Conservation (phyloP, 2,888 invertebrate genomes). For the Platycheirus rosarum region DNA sequence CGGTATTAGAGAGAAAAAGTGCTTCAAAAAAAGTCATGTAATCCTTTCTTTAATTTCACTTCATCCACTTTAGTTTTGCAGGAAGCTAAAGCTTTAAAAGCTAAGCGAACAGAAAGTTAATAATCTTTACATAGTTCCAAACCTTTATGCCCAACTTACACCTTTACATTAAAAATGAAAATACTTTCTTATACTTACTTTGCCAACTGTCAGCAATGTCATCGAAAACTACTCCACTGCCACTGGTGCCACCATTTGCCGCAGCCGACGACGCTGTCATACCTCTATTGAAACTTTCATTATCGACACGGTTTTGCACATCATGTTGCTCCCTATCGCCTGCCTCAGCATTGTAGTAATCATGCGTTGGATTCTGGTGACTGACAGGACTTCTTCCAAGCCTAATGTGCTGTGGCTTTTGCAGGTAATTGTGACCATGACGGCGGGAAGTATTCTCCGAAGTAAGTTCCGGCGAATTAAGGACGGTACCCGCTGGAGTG, state of each 20-base stretch:
- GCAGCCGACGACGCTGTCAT: slow-evolving; percentile 85
- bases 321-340: slow-evolving; percentile 59
- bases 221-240: slow-evolving; percentile 91
- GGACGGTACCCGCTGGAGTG: slow-evolving; percentile 78
- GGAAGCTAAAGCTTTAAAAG: no score
- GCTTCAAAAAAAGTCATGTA: no score
- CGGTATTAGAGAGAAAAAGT: no score
- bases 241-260: slow-evolving; percentile 7
- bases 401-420: slow-evolving; percentile 78
- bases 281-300: slow-evolving; percentile 43
- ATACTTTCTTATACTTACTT: slow-evolving; percentile 82
- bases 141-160: no score
- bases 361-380: slow-evolving; percentile 72
- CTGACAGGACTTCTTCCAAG: slow-evolving; percentile 79
- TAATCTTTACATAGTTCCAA: no score
- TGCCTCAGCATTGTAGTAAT: slow-evolving; percentile 48
- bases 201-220: slow-evolving; percentile 93
- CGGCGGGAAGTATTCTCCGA: slow-evolving; percentile 74
- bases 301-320: slow-evolving; percentile 55
- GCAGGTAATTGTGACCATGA: slow-evolving; percentile 73
- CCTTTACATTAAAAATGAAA: not conserved
- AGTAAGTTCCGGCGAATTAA: slow-evolving; percentile 80
- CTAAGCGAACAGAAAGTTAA: no score
- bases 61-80: no score
- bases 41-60: no score